Conservation (phyloP, 1,140 invertebrate species). For the Drosophila murphyi region DNA sequence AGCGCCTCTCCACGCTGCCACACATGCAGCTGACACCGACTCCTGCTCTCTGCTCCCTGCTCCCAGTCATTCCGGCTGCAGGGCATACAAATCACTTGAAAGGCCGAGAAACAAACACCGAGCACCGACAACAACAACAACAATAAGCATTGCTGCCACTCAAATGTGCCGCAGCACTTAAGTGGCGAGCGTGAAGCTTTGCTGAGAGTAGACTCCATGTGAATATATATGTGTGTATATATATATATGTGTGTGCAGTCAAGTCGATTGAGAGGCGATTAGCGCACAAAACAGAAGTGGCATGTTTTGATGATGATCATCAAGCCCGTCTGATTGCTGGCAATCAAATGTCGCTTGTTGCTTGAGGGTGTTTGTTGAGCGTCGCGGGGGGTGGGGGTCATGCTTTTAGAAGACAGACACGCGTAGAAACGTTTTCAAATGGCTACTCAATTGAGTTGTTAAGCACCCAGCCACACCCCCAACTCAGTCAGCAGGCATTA, state of each 20-base stretch:
- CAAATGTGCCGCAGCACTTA: slow-evolving; percentile 74
- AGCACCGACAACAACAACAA: slow-evolving; percentile 56
- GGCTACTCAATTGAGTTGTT: slow-evolving; percentile 79
- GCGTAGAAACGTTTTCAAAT: slow-evolving; percentile 77
- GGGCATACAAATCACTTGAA: slow-evolving; percentile 50
- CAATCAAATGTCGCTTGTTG: slow-evolving; percentile 69
- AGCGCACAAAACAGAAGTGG: slow-evolving; percentile 79
- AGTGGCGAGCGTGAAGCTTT: slow-evolving; percentile 48
- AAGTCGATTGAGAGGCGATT: slow-evolving; percentile 74
- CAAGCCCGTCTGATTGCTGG: slow-evolving; percentile 74
- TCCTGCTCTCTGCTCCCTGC: too few species aligned
- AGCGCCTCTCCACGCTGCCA: slow-evolving; percentile 14
- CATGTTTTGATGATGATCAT: slow-evolving; percentile 81
- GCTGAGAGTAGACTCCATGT: not conserved
- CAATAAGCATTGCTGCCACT: slow-evolving; percentile 59
- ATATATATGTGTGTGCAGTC: slow-evolving; percentile 56
- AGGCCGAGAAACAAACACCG: slow-evolving; percentile 46
- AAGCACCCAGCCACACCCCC: slow-evolving; percentile 31
- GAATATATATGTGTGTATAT: slow-evolving; percentile 3
- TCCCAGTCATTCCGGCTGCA: not conserved
- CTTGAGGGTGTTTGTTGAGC: not conserved
- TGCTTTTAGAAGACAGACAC: slow-evolving; percentile 54
- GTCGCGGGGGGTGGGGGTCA: not conserved
- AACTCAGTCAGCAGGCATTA: not conserved
- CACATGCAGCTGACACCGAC: not conserved